Evolutionary conservation across 2,113 vertebrate genomes (phyloP), one percentile per base, ranked within the genome.

Genomic region (Crocuta crocuta): DNA sequence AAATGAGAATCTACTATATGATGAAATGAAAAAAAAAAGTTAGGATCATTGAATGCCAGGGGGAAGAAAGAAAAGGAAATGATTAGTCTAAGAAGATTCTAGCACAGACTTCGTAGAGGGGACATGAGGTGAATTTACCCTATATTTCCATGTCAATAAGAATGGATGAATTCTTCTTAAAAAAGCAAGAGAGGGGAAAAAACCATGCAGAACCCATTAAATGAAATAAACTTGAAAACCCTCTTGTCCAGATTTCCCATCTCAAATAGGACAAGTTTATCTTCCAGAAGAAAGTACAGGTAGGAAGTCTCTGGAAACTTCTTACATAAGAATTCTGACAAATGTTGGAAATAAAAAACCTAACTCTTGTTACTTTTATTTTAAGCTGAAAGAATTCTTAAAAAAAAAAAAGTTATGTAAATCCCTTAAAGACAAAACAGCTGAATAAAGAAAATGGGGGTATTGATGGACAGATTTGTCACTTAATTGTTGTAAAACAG

Each of bases 11-110:
- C 35, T 5, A 89, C 13, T 91, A 50, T 65, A 39, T 35, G 88
- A 45, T 70, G 82, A 91, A 96, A 53, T 33, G 17, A 31, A 53
- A 91, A 68, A 86, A 43, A 88, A 95, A 61, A 73, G 58, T 82
- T 76, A 81, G 50, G 28, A 73, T 17, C 31, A 33, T 24, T 95
- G 50, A 81, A 90, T 79, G 19, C 5, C 3, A 33, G 23, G 2
- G 12, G 3, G 4, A 71, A 63, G 24, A 19, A 65, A 61, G 48
- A 21, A 89, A 88, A 93, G 15, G 9, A 31, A 53, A 89, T 1
- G 6, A 19, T 21, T 79, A 74, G 17, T 78, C 26, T 89, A 15
- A 28, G 68, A n/a, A 65, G 50, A 81, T 55, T 35, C 50, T 24
- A 10, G 33, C 3, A 13, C 5, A 74, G 53, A 89, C 2, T 66